Evolutionary conservation across 2,113 vertebrate species (phyloP).

Genomic region (Amazona guildingii): DNA sequence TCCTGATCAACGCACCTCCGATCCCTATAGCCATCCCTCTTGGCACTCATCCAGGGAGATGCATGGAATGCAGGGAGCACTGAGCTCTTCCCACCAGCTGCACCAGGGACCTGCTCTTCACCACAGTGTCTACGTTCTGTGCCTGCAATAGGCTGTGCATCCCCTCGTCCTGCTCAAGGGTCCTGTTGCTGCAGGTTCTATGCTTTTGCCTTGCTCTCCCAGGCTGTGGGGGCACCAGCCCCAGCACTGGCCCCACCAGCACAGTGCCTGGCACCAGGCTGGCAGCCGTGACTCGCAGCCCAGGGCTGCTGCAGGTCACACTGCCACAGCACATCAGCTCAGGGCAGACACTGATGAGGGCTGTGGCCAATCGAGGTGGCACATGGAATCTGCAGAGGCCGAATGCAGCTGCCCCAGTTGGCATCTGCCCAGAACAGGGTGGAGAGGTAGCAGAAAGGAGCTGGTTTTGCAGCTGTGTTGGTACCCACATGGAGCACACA

Average conservation of each 20-base stretch:
- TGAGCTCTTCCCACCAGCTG: fast-evolving
- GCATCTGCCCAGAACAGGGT: not conserved
- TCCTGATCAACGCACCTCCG: fast-evolving
- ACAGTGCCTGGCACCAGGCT: not conserved
- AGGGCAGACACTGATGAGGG: not conserved
- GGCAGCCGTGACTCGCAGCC: fast-evolving
- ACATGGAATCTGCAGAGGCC: not conserved
- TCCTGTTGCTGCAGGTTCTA: not conserved
- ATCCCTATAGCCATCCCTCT: not conserved
- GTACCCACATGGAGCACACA: fast-evolving
- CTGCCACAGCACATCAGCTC: not conserved
- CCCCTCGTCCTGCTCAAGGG: not conserved
- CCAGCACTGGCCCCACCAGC: fast-evolving
- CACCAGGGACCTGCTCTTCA: not conserved
- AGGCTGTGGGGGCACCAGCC: fast-evolving
- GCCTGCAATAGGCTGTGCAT: not conserved
- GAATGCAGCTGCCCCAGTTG: not conserved
- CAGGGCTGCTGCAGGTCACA: not conserved
- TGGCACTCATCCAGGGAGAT: not conserved
- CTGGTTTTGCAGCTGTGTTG: not conserved
- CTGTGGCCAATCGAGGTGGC: not conserved
- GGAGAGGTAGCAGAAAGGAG: not conserved
- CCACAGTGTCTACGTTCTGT: fast-evolving
- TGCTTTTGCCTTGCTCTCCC: not conserved
- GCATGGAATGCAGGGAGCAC: not conserved